Base-by-base conservation (phyloP, 2,113 vertebrate genomes). In the Lampris megalopsis region DNA sequence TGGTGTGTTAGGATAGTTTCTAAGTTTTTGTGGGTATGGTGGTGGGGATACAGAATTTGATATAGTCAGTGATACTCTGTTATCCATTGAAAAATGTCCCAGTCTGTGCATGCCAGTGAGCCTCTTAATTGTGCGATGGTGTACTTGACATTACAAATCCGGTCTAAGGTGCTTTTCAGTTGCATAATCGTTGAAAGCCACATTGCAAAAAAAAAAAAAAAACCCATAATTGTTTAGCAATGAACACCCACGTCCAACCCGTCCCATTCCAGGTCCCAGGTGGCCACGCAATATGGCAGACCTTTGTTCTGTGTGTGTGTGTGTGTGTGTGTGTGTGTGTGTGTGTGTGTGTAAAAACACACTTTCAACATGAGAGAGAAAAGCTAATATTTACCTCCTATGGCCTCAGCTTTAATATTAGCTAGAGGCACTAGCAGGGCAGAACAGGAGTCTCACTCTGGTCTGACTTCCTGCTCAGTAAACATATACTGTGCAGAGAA, bases 331-430 rank as follows among this genome's bases (percentile, higher is more conserved):
- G 42, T 71, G 49, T 80, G 73, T 71, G 49, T 71, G 49, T 80
- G 24, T 24, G 24, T 24, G 90, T 92, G 90, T 92, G 92, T 89
- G 93, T 93, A 93, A 92, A 88, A 91, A 91, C 88, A 94, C 91
- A 93, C 89, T 91, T 92, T 93, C 93, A 93, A 93, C 93, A 92
- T 72, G 59, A 83, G 68, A 89, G 89, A 89, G 92, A 90, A 93
- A 91, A 93, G 92, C 92, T 94, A 94, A 94, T 94, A 94, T 94
- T 94, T 93, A 93, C 92, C 92, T 88, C 81, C 79, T 89, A 91
- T 82, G 86, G 90, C 83, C 83, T 89, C 83, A 76, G 90, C 90
- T 92, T 92, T 92, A 92, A 89, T 92, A 92, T 93, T 92, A 93
- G 91, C 91, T 85, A 37, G 86, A 88, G 86, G 84, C 62, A 69